Base-by-base conservation (phyloP, 2,888 invertebrate species). In the Ecliptopera silaceata region DNA sequence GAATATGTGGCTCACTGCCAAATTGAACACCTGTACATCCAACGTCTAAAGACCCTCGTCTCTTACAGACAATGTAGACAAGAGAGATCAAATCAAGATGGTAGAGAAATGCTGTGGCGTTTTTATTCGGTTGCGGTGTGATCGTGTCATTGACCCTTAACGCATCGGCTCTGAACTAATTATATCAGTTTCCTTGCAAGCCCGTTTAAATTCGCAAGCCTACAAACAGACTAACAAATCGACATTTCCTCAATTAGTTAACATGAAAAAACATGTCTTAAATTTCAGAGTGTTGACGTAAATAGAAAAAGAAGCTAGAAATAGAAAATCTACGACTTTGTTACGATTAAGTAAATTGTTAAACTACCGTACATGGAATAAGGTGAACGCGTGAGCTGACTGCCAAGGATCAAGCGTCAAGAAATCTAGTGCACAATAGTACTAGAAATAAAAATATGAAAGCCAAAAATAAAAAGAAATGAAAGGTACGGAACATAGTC, bases 111-210 rank as follows among this genome's bases (percentile, higher is more conserved):
- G 59, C 66, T 61, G 67, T 74, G 78, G 78, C 78, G 72, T 71
- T 79, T 80, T 77, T 69, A 76, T 80, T 74, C 73, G 75, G 75
- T 74, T 72, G 75, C 74, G 66, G 70, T 68, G 69, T 64, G 70
- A 69, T 62, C 68, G 79, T 86, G 89, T 89, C 89, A 88, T 86
- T 89, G 89, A 87, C 88, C 89, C 77, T 82, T 86, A 86, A 86
- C 84, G 83, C 82, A 84, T 82, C 78, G 78, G 80, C 68, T 80
- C 70, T 75, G 78, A 75, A 80, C 84, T 88, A 88, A 89, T 88
- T 86, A 84, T 88, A 87, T 77, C 75, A 70, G 74, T 80, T 84
- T 86, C 83, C 83, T 81, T 79, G 77, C 72, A 69, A 56, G 63
- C 62, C 64, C 64, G 64, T 46, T 56, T 41, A 41, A 55, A 61